Evolutionary conservation across 1,140 invertebrate genomes (phyloP).

Genomic region (Diploscapter pachys): DNA sequence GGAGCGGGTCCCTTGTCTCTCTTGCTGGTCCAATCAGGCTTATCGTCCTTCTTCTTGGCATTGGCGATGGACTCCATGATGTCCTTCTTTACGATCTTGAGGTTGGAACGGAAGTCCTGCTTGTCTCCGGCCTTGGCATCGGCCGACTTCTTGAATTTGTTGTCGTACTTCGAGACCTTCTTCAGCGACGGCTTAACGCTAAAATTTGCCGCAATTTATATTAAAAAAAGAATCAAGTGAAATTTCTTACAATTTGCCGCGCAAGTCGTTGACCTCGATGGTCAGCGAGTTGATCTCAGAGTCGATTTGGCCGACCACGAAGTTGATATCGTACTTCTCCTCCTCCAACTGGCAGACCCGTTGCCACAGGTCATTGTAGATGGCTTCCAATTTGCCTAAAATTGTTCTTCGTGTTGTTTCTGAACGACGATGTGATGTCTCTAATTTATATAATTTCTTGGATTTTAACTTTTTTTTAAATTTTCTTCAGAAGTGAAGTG

Average conservation of each 20-base stretch:
- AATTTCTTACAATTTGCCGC: slow-evolving; percentile 92
- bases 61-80: slow-evolving; percentile 28
- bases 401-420: not conserved
- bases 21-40: slow-evolving; percentile 42
- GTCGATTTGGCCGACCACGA: slow-evolving; percentile 85
- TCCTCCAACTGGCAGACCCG: slow-evolving; percentile 83
- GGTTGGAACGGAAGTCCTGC: slow-evolving; percentile 36
- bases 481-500: not conserved
- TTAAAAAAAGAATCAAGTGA: slow-evolving; percentile 59
- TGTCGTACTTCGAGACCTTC: slow-evolving; percentile 99
- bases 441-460: not conserved
- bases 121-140: slow-evolving; percentile 22
- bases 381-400: slow-evolving; percentile 87
- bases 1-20: slow-evolving; percentile 11
- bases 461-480: not conserved
- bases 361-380: slow-evolving; percentile 87
- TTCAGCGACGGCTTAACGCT: slow-evolving; percentile 93
- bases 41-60: slow-evolving; percentile 36
- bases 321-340: slow-evolving; percentile 96
- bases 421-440: not conserved
- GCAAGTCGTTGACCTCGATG: slow-evolving; percentile 96
- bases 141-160: slow-evolving; percentile 68
- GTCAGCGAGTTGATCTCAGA: slow-evolving; percentile 96
- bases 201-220: slow-evolving; percentile 12
- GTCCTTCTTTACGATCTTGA: slow-evolving; percentile 38